phyloP scores from a whole-genome alignment of 1,140 invertebrate species.

The Euschistus heros region DNA sequence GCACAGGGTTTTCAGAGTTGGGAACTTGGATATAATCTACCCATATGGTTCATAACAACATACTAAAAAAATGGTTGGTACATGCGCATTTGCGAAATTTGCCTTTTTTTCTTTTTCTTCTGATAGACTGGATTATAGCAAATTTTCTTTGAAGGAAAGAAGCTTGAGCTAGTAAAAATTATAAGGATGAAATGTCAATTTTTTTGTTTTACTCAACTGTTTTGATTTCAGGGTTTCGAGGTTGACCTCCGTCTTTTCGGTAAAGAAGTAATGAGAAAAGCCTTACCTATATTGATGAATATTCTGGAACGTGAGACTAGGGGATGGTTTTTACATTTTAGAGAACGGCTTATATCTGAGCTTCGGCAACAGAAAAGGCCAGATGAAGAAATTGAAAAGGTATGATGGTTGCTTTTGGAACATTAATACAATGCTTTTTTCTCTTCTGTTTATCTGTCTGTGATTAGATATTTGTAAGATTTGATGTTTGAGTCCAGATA shows the following conservation, averaged over 20 bases:
- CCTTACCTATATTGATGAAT: conserved; percentile 61
- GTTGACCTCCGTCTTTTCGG: conserved; percentile 69
- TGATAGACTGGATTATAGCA: no score
- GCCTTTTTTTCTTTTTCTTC: no score
- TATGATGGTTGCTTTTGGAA: conserved; percentile 34
- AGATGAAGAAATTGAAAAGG: conserved; percentile 76
- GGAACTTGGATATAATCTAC: no score
- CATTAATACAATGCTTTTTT: neutral
- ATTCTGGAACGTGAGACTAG: conserved; percentile 78
- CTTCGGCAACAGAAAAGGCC: conserved; percentile 73
- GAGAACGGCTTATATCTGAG: conserved; percentile 78
- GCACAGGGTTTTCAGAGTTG: no score
- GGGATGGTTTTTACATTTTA: conserved; percentile 86
- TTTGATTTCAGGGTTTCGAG: conserved; percentile 42
- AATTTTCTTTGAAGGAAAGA: no score
- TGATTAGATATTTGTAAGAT: neutral
- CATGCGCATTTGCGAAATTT: no score
- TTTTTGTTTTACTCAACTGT: neutral
- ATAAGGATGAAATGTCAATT: neutral
- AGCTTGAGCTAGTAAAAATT: neutral
- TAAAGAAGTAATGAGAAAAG: conserved; percentile 70
- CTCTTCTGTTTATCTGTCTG: neutral
- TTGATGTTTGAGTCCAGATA: no score
- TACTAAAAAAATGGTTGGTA: no score
- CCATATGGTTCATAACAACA: no score